phyloP scores from a whole-genome alignment of 2,113 vertebrate species.

The Alligator sinensis region DNA sequence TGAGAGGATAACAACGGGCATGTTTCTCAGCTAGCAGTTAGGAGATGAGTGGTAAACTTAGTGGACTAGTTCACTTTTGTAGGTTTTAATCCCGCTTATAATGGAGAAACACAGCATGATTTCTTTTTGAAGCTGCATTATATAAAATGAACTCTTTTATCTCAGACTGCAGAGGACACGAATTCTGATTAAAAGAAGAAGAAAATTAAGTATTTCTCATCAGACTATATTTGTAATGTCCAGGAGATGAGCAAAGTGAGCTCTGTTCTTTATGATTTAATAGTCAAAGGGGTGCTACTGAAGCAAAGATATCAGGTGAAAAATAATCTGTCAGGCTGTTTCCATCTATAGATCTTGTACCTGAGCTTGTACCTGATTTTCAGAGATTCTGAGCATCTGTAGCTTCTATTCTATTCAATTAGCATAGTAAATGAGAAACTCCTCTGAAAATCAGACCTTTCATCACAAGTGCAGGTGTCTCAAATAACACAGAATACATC shows the following conservation, averaged over 20 bases:
- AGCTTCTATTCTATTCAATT: no score
- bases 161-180: slow-evolving; percentile 47
- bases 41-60: slow-evolving; percentile 52
- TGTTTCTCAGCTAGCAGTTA: slow-evolving; percentile 51
- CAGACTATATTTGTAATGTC: slow-evolving; percentile 36
- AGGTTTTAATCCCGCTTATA: slow-evolving; percentile 75
- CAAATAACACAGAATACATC: no score
- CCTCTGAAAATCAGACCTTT: background rate
- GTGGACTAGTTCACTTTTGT: slow-evolving; percentile 54
- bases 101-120: slow-evolving; percentile 33
- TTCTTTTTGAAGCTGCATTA: slow-evolving; percentile 65
- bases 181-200: slow-evolving; percentile 17
- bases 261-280: slow-evolving; percentile 1
- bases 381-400: background rate
- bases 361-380: background rate
- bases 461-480: no score
- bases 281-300: background rate
- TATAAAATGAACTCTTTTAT: slow-evolving; percentile 64
- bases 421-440: background rate
- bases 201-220: background rate
- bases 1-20: slow-evolving; percentile 58
- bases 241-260: slow-evolving; percentile 35
- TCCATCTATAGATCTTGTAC: background rate
- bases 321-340: background rate
- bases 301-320: slow-evolving; percentile 8